Percentiles rank a stretch among this genome's conserved stretches.
These are phyloP conservation scores for Lypha dubia DNA, from an alignment of 2,888 invertebrate genomes.

Conservation along the genomic window DNA sequence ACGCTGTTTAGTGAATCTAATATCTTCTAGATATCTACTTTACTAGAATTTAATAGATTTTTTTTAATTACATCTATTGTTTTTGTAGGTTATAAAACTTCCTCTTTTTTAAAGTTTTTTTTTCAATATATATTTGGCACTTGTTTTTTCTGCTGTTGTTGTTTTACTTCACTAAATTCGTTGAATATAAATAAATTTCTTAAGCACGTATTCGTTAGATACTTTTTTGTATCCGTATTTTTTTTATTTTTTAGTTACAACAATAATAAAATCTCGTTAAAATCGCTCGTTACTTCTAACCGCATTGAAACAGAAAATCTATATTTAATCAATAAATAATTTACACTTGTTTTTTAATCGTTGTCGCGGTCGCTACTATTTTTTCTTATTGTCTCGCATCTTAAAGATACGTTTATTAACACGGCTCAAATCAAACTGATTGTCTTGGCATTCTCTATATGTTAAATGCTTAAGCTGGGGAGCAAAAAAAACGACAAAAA, in stretches of 20 bases:
- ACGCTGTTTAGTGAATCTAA: neutral
- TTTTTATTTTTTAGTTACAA: constrained; percentile 30
- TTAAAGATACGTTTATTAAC: constrained; percentile 80
- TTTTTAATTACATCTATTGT: neutral
- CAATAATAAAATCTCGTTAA: constrained; percentile 52
- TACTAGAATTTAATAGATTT: neutral
- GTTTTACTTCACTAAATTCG: constrained; percentile 1
- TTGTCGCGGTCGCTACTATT: constrained; percentile 59
- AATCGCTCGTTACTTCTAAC: constrained; percentile 53
- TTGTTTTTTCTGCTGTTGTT: too few relatives aligned
- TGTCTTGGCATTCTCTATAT: constrained; percentile 70
- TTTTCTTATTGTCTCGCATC: constrained; percentile 78
- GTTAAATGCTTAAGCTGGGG: constrained; percentile 69
- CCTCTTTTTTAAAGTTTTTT: constrained; percentile 16
- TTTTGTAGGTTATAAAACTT: constrained; percentile 13
- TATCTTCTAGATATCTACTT: constrained; percentile 41
- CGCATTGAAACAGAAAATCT: constrained; percentile 15
- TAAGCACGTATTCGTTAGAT: constrained; percentile 52
- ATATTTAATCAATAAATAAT: constrained; percentile 28
- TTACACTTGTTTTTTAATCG: constrained; percentile 65
- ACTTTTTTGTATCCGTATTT: constrained; percentile 45
- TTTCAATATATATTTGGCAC: constrained; percentile 45
- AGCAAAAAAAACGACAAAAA: constrained; percentile 58
- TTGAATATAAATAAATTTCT: constrained; percentile 24
- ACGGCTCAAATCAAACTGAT: constrained; percentile 82